A percentile compares a stretch with the other conserved stretches of the same genome.
phyloP scores from a whole-genome alignment of 2,797 vertebrate species.

The Siniperca scherzeri region DNA sequence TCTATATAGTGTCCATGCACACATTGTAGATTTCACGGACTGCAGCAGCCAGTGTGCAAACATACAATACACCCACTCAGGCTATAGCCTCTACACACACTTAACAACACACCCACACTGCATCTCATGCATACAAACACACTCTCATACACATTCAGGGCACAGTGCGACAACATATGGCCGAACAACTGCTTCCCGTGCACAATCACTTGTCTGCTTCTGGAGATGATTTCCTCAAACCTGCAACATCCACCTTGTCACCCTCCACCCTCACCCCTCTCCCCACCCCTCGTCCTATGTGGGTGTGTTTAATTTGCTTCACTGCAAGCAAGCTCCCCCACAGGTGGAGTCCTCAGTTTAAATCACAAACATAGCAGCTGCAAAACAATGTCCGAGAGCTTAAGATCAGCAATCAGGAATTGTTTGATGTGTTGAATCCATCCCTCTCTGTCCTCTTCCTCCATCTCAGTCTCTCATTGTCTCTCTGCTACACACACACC shows the following conservation, averaged over 20 bases:
- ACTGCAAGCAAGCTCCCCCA: not conserved
- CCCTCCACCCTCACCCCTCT: not conserved
- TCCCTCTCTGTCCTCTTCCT: not conserved
- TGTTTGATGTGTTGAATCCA: slow-evolving; percentile 26
- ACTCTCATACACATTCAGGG: slow-evolving; percentile 32
- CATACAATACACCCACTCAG: slow-evolving; percentile 19
- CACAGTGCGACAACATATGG: slow-evolving; percentile 46
- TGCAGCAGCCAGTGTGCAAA: slow-evolving; percentile 31
- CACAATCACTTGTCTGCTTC: not conserved
- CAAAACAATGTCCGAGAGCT: slow-evolving; percentile 6
- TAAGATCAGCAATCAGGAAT: slow-evolving; percentile 21
- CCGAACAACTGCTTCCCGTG: slow-evolving; percentile 39
- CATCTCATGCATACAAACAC: slow-evolving; percentile 38
- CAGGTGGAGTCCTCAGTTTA: slow-evolving; percentile 4
- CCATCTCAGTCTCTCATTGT: not conserved
- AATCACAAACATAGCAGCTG: slow-evolving; percentile 21
- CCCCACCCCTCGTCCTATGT: not conserved
- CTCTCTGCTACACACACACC: slow-evolving; percentile 12
- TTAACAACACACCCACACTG: slow-evolving; percentile 22
- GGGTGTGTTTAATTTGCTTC: slow-evolving; percentile 31
- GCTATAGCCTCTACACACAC: slow-evolving; percentile 21
- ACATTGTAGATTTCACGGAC: slow-evolving; percentile 5
- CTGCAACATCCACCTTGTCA: slow-evolving; percentile 25
- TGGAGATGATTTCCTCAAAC: slow-evolving; percentile 35
- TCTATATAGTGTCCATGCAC: not conserved